Base-by-base conservation (phyloP, 2,113 vertebrate species). In the Gambusia affinis region DNA sequence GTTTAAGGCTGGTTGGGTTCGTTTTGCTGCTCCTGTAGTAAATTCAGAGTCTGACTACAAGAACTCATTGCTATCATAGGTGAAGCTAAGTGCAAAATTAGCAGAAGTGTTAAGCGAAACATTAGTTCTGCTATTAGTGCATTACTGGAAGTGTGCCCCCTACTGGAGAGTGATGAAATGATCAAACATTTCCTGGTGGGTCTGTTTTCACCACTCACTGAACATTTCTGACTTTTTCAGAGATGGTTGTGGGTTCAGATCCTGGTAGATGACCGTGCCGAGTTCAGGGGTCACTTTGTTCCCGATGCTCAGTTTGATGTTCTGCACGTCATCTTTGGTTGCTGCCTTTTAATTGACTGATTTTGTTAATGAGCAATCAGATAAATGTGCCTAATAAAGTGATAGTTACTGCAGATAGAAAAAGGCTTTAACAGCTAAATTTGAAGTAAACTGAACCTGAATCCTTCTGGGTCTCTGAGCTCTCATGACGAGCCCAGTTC, bases 401-500 rank as follows among this genome's bases (percentile, higher is more conserved):
- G 8, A 8, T 24, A 3, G 22, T 57, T 8, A 54, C 6, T 6
- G 4, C 51, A 57, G 51, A 57, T 10, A 24, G 22, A 22, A 54
- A 15, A 37, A 37, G 10, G 10, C 35, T 3, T 67, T 22, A 22
- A 22, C 33, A 54, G 51, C 37, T 47, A 60, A 61, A 64, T n/a
- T 8, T 33, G 68, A 3, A 42, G 10, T 69, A 51, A 73, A 61
- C 65, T n/a, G 3, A 47, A 47, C 4, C 44, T 19, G 15, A 51
- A 70, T 60, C 37, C 19, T 70, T 42, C 64, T 24, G 28, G 54
- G 28, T 44, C 35, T 33, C 39, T 72, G 28, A 65, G 65, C 37
- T 30, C 33, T 35, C 47, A 27, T 47, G 47, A 75, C 42, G 64
- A 60, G 39, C 62, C 31, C 31, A n/a, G 79, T 47, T 70, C 64